Conservation (phyloP, 2,113 vertebrate species). For the Pogona vitticeps region DNA sequence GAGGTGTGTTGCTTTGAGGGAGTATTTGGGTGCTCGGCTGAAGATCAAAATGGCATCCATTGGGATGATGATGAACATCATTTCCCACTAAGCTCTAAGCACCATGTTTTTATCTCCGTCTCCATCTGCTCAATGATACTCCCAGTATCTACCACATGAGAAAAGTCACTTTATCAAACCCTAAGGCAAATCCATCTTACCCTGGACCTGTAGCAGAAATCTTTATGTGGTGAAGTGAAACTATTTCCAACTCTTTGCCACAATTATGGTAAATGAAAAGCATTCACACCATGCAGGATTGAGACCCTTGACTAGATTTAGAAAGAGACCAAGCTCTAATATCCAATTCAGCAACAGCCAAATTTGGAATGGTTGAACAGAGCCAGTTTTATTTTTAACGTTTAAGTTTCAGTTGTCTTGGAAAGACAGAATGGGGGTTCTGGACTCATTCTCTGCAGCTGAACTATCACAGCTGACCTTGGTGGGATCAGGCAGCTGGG, state of each 20-base stretch:
- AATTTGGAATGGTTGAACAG: background rate
- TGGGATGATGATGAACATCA: no score
- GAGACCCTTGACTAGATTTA: background rate
- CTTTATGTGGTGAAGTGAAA: background rate
- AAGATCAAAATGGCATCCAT: background rate
- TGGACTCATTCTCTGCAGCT: background rate
- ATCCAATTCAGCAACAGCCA: background rate
- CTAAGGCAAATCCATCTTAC: background rate
- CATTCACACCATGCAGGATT: background rate
- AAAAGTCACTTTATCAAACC: background rate
- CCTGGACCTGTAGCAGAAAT: background rate
- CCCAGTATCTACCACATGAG: no score
- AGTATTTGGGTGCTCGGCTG: no score
- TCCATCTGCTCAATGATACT: background rate
- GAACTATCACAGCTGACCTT: slow-evolving; percentile 4
- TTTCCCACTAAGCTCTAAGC: no score
- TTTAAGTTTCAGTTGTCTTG: slow-evolving; percentile 18
- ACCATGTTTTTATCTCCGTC: background rate
- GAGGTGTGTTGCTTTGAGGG: background rate
- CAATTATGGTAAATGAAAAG: slow-evolving; percentile 2
- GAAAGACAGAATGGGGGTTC: background rate
- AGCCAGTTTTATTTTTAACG: slow-evolving; percentile 17
- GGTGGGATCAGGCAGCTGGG: background rate
- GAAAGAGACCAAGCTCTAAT: background rate
- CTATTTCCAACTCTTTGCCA: background rate